Evolutionary conservation across 2,888 invertebrate genomes (phyloP).

Genomic region (Pammene fasciana): DNA sequence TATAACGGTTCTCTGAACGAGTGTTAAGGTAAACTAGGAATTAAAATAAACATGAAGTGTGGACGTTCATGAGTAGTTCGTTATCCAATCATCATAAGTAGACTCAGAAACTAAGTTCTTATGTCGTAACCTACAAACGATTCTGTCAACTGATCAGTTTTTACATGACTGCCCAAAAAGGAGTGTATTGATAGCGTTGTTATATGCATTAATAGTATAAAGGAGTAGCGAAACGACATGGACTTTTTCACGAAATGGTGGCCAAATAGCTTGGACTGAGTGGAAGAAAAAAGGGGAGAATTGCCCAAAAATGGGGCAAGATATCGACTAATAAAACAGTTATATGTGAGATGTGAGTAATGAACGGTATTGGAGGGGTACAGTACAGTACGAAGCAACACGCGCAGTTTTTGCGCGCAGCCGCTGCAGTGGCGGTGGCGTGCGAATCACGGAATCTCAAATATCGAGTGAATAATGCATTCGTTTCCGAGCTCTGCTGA

Average conservation of each 20-base stretch:
- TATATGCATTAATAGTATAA: no score
- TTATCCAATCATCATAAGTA: no score
- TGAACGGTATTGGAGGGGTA: not conserved
- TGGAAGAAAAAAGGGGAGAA: no score
- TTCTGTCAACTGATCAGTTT: no score
- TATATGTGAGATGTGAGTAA: not conserved
- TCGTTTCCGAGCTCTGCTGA: conserved; percentile 13
- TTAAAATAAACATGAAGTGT: conserved; percentile 4
- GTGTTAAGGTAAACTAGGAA: conserved; percentile 7
- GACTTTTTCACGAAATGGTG: no score
- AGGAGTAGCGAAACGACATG: no score
- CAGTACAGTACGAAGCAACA: not conserved
- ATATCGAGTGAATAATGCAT: conserved; percentile 18
- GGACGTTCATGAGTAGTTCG: not conserved
- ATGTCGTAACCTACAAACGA: no score
- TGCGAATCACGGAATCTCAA: conserved; percentile 4
- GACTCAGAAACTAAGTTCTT: no score
- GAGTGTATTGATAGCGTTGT: no score
- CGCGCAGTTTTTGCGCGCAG: conserved; percentile 3
- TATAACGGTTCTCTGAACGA: not conserved
- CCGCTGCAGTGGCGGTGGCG: not conserved
- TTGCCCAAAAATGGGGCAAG: no score
- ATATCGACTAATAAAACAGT: not conserved
- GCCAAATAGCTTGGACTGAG: no score
- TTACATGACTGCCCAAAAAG: no score